These are phyloP conservation scores for Melopsittacus undulatus DNA, from an alignment of 2,797 vertebrate genomes.

Conservation along the genomic window DNA sequence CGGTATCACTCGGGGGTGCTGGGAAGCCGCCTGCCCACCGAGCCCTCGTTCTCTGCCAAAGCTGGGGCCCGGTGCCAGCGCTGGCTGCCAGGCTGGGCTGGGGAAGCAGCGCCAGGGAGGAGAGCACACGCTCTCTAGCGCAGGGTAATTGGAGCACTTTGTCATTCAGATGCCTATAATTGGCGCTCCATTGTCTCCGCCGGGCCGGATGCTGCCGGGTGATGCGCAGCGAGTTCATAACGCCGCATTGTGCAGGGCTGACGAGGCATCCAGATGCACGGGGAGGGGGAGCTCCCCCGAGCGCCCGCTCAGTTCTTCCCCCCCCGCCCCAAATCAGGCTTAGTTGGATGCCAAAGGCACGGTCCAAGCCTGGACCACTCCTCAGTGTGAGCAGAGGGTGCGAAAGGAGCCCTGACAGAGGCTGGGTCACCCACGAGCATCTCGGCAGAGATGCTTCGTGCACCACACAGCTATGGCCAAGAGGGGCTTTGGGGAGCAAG, in stretches of 20 bases:
- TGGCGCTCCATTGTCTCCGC: slow-evolving; percentile 74
- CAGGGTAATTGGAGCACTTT: slow-evolving; percentile 79
- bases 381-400: neutral
- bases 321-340: neutral
- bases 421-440: rapidly evolving
- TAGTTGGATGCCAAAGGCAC: neutral
- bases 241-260: slow-evolving; percentile 44
- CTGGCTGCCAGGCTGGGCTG: neutral
- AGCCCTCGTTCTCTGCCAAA: no score
- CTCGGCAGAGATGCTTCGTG: neutral
- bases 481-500: neutral
- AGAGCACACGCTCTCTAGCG: neutral
- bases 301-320: rapidly evolving
- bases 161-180: slow-evolving; percentile 78
- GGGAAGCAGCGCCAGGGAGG: neutral
- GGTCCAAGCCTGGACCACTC: rapidly evolving
- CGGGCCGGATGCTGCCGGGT: slow-evolving; percentile 64
- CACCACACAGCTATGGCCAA: rapidly evolving
- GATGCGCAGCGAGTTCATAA: slow-evolving; percentile 26
- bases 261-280: slow-evolving; percentile 26
- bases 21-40: rapidly evolving
- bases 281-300: neutral
- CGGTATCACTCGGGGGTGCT: neutral
- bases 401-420: neutral
- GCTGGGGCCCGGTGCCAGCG: neutral